Evolutionary conservation across 2,797 vertebrate species (phyloP).

Genomic region (Chromobotia macracanthus): DNA sequence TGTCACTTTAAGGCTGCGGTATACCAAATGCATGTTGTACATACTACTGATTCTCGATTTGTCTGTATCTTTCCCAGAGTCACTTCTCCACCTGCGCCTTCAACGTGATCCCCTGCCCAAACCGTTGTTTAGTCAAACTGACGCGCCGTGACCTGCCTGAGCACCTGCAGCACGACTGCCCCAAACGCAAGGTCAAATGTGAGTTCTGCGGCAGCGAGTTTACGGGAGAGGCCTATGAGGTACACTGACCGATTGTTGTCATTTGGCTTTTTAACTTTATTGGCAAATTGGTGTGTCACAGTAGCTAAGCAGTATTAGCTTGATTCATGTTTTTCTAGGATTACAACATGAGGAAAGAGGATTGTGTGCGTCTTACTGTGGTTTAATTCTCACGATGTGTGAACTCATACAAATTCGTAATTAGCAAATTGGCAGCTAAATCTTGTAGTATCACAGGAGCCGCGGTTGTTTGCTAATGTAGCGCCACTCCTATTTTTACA

Average conservation of each 20-base stretch:
- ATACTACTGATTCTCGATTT: neutral
- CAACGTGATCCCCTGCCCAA: slow-evolving; percentile 95
- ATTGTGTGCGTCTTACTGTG: slow-evolving; percentile 1
- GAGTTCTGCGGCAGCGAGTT: slow-evolving; percentile 96
- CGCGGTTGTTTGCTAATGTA: slow-evolving; percentile 53
- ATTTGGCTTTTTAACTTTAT: neutral
- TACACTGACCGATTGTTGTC: slow-evolving; percentile 61
- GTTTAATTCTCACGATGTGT: slow-evolving; percentile 16
- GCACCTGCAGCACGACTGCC: slow-evolving; percentile 95
- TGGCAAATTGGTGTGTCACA: neutral
- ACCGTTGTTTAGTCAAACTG: slow-evolving; percentile 92
- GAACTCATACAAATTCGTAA: neutral
- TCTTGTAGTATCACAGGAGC: slow-evolving; percentile 49
- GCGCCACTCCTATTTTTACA: slow-evolving; percentile 64
- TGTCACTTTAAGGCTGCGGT: neutral
- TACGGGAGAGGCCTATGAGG: slow-evolving; percentile 94
- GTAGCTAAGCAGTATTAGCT: neutral
- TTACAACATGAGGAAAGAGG: neutral
- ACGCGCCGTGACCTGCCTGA: slow-evolving; percentile 91
- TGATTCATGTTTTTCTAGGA: neutral
- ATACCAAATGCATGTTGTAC: neutral
- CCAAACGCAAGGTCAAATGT: slow-evolving; percentile 94
- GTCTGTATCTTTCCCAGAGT: slow-evolving; percentile 70
- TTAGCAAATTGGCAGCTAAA: slow-evolving; percentile 19
- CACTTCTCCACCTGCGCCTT: slow-evolving; percentile 93